Evolutionary conservation across 2,113 vertebrate species (phyloP), one percentile per base, ranked within the genome.

Genomic region (Electrona antarctica): DNA sequence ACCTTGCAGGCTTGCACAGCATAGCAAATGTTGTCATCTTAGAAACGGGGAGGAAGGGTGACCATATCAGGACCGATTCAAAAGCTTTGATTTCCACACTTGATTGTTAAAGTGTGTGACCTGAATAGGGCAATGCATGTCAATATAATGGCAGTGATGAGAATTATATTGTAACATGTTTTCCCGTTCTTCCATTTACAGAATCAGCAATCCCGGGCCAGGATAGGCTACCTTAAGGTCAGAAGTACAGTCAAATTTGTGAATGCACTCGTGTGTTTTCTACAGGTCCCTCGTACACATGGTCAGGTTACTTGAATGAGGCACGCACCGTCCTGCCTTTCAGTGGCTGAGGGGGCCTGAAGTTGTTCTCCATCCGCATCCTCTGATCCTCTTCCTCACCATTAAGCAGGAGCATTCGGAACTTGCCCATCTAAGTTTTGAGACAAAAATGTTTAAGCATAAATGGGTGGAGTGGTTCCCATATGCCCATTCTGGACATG

Each of bases 281-380:
- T 60, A 29, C 2, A 46, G n/a, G 46, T 29, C 14, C 14, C 64
- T 10, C 47, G 54, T 46, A 52, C 52, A 49, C 1, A 29, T 61
- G 33, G 71, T 94, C 77, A 46, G 12, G 92, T 88, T 92, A 93
- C 84, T 92, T 92, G 89, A 96, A 97, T 58, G 97, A 99, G 60
- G 98, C 94, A 50, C 91, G 92, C 52, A 99, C 95, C 71, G 91
- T 91, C 61, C 98, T 94, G 51, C 95, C 96, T 60, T 95, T 97
- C 61, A 99, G 93, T 54, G 95, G 97, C 82, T 99, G 98, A 2
- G 97, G 95, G 2, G 96, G 95, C 5, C 98, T 95, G 72, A 95
- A 99, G 80, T 99, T 99, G 89, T 99, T 95, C 79, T 97, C 96
- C 98, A 99, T 98, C 56, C 91, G 94, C 15, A 90, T 87, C 86